phyloP scores from a whole-genome alignment of 2,113 vertebrate genomes.

The Forbesichthys agassizii region DNA sequence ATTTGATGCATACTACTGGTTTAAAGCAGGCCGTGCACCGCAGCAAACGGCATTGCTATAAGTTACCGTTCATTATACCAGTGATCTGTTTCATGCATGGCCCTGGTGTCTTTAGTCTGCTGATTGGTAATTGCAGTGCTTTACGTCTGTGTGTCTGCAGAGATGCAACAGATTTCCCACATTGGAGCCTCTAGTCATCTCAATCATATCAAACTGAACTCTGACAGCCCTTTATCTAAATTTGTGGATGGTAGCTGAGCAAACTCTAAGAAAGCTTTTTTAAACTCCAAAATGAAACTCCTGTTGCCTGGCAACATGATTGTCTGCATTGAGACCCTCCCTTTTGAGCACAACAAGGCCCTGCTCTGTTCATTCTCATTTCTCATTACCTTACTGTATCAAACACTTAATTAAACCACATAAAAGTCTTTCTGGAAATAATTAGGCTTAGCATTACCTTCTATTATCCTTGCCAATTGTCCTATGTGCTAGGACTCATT shows the following conservation, averaged over 20 bases:
- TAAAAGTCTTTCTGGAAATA: constrained; percentile 60
- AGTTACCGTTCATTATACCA: too few species aligned
- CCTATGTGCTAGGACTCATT: constrained; percentile 14
- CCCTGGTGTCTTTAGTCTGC: too few species aligned
- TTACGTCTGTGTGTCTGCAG: neutral
- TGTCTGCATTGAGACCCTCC: constrained; percentile 46
- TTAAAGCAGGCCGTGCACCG: too few species aligned
- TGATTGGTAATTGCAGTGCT: neutral
- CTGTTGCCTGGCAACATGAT: constrained; percentile 73
- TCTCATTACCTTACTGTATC: constrained; percentile 60
- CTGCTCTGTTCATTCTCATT: constrained; percentile 56
- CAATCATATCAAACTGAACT: constrained; percentile 12
- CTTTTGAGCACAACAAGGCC: constrained; percentile 56
- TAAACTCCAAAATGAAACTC: constrained; percentile 47
- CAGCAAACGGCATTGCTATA: too few species aligned
- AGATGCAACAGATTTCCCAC: constrained; percentile 11
- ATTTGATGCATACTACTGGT: too few species aligned
- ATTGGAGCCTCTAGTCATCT: neutral
- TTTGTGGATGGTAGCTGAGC: neutral
- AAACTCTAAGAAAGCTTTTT: constrained; percentile 31
- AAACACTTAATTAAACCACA: constrained; percentile 47
- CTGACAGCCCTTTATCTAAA: neutral
- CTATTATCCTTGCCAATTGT: constrained; percentile 26
- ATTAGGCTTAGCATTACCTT: constrained; percentile 45
- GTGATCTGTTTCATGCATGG: too few species aligned